Evolutionary conservation across 2,113 vertebrate species (phyloP).

Genomic region (Tichodroma muraria): DNA sequence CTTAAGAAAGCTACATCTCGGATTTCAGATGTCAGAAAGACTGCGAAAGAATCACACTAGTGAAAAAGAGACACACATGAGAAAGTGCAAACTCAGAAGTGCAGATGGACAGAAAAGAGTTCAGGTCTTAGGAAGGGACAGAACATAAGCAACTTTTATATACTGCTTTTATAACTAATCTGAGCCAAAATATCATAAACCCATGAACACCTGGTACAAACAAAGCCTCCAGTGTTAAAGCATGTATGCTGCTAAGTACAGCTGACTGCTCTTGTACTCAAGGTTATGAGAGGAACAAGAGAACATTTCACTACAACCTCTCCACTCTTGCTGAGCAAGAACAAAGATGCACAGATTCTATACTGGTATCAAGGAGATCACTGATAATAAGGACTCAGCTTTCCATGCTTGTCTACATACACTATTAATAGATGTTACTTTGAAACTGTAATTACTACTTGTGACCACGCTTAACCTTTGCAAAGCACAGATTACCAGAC

Average conservation of each 20-base stretch:
- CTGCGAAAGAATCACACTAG: not conserved
- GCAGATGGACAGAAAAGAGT: not conserved
- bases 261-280: constrained; percentile 2
- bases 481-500: not conserved
- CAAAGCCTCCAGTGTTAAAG: constrained; percentile 2
- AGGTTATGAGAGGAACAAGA: not conserved
- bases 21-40: not conserved
- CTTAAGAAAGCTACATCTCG: not conserved
- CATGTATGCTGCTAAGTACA: not conserved
- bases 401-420: not conserved
- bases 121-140: not conserved
- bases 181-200: not conserved
- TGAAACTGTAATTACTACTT: constrained; percentile 38
- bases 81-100: not conserved
- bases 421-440: constrained; percentile 32
- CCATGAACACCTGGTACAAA: not conserved
- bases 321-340: not conserved
- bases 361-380: not conserved
- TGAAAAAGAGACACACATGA: not conserved
- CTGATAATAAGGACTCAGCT: not conserved
- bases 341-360: not conserved
- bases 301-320: not conserved
- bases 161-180: not conserved
- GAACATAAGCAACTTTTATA: not conserved
- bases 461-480: not conserved